These are phyloP conservation scores for Polymixis lichenea DNA, from an alignment of 2,888 invertebrate species.

Conservation along the genomic window DNA sequence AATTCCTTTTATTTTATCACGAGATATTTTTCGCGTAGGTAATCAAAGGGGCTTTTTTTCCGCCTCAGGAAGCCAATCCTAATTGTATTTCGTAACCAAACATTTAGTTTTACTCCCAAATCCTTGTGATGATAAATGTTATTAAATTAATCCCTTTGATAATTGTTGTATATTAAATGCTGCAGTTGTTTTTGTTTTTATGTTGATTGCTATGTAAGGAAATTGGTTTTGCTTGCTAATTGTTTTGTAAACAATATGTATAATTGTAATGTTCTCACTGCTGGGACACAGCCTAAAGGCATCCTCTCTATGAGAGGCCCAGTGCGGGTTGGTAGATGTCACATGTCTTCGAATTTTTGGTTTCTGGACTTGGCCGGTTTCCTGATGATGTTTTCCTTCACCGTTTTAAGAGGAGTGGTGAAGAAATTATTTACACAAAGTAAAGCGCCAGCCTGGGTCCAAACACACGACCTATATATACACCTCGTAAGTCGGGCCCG, in stretches of 20 bases:
- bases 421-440: too few species aligned
- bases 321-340: not conserved
- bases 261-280: not conserved
- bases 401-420: too few species aligned
- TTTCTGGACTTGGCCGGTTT: too few species aligned
- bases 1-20: conserved; percentile 23
- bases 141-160: conserved; percentile 15
- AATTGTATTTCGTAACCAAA: conserved; percentile 57
- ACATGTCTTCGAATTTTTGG: not conserved
- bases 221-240: not conserved
- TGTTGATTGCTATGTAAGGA: conserved; percentile 2
- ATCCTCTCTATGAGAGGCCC: not conserved
- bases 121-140: conserved; percentile 14
- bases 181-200: conserved; percentile 8
- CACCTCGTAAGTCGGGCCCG: too few species aligned
- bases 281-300: not conserved
- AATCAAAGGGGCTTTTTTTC: conserved; percentile 21
- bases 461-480: too few species aligned
- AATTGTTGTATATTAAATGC: conserved; percentile 4
- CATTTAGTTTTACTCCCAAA: conserved; percentile 33
- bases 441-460: too few species aligned
- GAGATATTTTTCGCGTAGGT: conserved; percentile 33
- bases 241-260: not conserved
- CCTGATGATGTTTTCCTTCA: too few species aligned
- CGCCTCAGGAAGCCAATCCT: conserved; percentile 28